Base-by-base conservation (phyloP, 2,797 vertebrate species). In the Peromyscus nudipes region DNA sequence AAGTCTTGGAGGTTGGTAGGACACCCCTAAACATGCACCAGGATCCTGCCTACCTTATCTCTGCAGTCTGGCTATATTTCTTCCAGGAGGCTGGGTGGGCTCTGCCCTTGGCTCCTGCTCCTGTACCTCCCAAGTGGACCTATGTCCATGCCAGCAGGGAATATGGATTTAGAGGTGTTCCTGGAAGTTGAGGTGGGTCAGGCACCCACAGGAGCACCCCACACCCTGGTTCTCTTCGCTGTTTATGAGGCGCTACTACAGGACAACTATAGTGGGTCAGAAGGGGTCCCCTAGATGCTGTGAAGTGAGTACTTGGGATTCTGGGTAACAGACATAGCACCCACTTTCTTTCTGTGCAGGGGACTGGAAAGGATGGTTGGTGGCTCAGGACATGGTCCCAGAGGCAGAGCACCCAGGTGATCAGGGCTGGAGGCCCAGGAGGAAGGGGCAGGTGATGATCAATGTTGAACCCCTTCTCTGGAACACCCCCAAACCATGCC, bases 371-470 rank as follows among this genome's bases (percentile, higher is more conserved):
- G n/a, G n/a, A 40, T 12, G 8, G 46, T 17, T 1, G 43, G 19
- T 65, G 60, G 16, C 34, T 60, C 6, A 16, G 77, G 76, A 83
- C 52, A 57, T 89, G 69, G 17, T 27, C n/a, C n/a, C 34, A n/a
- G 62, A 67, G 62, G 71, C 7, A 46, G 62, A 37, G 19, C 37
- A 46, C 29, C 76, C 60, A 29, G 90, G 19, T 40, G 0, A 2
- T 77, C 46, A 80, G 85, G 34, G 62, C 10, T 46, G 55, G 69
- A 91, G 64, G 34, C 37, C 77, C 40, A 10, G 17, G 13, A 65
- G 60, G 11, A 4, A 94, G 77, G 77, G 89, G 85, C 85, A 92
- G 92, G 87, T 55, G 90, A 86, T 67, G 64, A 57, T 73, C 65
- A 57, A 64, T 76, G 37, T 29, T 6, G 86, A 89, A 82, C 27